Conservation (phyloP, 2,113 vertebrate species). For the Arothron firmamentum region DNA sequence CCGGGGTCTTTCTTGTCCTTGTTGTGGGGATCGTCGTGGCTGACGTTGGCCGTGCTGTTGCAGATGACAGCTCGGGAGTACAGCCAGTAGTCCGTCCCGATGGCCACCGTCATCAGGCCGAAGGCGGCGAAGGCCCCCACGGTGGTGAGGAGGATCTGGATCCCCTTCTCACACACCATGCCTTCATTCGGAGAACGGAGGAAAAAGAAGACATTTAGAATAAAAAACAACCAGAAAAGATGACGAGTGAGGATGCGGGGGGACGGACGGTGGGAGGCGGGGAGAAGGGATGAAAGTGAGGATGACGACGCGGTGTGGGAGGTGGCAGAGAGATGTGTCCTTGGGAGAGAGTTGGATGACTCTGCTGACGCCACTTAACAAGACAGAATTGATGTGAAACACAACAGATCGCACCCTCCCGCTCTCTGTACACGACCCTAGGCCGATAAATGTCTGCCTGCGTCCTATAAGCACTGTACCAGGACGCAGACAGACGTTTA, state of each 20-base stretch:
- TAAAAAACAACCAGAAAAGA: constrained; percentile 11
- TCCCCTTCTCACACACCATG: constrained; percentile 91
- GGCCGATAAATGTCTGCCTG: not conserved
- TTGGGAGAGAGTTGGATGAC: constrained; percentile 66
- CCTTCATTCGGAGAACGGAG: constrained; percentile 66
- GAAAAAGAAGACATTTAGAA: constrained; percentile 12
- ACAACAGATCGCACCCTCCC: constrained; percentile 58
- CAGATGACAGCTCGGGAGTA: constrained; percentile 90
- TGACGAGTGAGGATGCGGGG: constrained; percentile 15
- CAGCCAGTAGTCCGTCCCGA: constrained; percentile 95
- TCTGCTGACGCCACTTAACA: constrained; percentile 71
- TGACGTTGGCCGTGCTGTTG: constrained; percentile 84
- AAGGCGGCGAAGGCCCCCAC: constrained; percentile 92
- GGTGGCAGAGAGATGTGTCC: constrained; percentile 56
- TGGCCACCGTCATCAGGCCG: constrained; percentile 93
- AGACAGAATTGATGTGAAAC: constrained; percentile 64
- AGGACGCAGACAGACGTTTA: too few species aligned
- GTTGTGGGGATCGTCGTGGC: constrained; percentile 80
- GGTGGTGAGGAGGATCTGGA: constrained; percentile 89
- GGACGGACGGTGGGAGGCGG: constrained; percentile 13
- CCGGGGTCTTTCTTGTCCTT: constrained; percentile 89
- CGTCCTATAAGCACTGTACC: too few species aligned
- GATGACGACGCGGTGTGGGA: constrained; percentile 43
- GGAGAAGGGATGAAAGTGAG: constrained; percentile 6
- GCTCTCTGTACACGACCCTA: constrained; percentile 67